These are phyloP conservation scores for Heliconius hermathena DNA, from an alignment of 1,140 invertebrate species.

Conservation along the genomic window DNA sequence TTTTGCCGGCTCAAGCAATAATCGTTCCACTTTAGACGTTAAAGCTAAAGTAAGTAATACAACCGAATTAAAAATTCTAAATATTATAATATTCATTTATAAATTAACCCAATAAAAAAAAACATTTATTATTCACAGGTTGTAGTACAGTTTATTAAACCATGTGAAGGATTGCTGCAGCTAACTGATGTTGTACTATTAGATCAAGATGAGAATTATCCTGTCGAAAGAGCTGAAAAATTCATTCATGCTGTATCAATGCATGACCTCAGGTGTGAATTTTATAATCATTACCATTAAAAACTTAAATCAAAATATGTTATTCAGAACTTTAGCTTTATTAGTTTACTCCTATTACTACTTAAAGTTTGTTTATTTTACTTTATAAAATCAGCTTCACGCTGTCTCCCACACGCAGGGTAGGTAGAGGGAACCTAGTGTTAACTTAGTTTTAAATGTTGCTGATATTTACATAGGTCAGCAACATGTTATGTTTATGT, in stretches of 20 bases:
- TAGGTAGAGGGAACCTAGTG: too few species aligned
- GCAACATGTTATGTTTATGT: too few species aligned
- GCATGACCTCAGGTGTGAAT: slow-evolving; percentile 70
- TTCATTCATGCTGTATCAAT: slow-evolving; percentile 78
- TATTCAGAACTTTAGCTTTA: too few species aligned
- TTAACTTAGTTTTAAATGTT: too few species aligned
- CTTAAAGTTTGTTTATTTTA: too few species aligned
- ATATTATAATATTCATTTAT: neutral
- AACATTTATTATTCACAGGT: slow-evolving; percentile 54
- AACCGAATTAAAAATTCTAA: neutral
- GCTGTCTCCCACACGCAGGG: too few species aligned
- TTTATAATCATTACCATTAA: neutral
- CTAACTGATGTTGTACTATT: slow-evolving; percentile 69
- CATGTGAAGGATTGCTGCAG: slow-evolving; percentile 83
- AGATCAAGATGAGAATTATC: slow-evolving; percentile 79
- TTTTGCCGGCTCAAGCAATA: slow-evolving; percentile 86
- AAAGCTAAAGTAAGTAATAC: slow-evolving; percentile 75
- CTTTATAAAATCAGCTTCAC: too few species aligned
- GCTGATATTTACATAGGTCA: too few species aligned
- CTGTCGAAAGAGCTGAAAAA: slow-evolving; percentile 77
- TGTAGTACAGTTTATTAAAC: slow-evolving; percentile 81
- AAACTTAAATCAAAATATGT: neutral
- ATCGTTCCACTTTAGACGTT: slow-evolving; percentile 85
- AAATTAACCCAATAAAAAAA: neutral
- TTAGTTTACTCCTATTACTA: too few species aligned